A percentile compares a stretch with the other conserved stretches of the same genome.
phyloP scores from a whole-genome alignment of 2,113 vertebrate species.

The Cathartes aura region DNA sequence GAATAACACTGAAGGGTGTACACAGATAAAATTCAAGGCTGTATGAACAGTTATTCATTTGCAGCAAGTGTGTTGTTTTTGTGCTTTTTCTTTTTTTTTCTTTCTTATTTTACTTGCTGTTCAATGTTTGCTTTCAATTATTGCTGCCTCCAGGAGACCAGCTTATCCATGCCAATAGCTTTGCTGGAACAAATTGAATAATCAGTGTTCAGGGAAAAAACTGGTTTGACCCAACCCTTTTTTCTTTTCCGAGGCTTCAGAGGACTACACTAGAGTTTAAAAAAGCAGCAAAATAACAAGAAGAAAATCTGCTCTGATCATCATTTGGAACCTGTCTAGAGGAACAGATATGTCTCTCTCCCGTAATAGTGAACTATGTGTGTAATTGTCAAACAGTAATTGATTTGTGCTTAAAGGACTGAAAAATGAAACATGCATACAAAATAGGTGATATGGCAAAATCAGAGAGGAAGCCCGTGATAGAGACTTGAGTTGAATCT shows the following conservation, averaged over 20 bases:
- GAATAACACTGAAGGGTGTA: not conserved
- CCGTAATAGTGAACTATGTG: not conserved
- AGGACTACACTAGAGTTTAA: not conserved
- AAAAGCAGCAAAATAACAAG: not conserved
- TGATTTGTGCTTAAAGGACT: not conserved
- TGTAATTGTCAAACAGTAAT: not conserved
- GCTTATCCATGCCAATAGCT: not conserved
- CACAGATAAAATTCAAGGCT: not conserved
- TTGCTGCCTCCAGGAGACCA: not conserved
- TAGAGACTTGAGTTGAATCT: not conserved
- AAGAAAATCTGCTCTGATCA: not conserved
- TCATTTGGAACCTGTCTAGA: not conserved
- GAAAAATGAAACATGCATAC: not conserved
- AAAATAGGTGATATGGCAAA: not conserved
- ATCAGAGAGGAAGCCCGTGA: not conserved
- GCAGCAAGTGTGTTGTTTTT: not conserved
- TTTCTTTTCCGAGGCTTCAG: not conserved
- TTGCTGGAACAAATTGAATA: not conserved
- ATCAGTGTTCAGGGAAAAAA: not conserved
- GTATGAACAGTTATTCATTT: not conserved
- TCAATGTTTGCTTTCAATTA: conserved; percentile 6
- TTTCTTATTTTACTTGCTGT: not conserved
- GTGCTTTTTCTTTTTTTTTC: not conserved
- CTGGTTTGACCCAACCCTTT: not conserved
- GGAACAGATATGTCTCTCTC: not conserved